phyloP scores from a whole-genome alignment of 2,797 vertebrate genomes.

The Helarctos malayanus region DNA sequence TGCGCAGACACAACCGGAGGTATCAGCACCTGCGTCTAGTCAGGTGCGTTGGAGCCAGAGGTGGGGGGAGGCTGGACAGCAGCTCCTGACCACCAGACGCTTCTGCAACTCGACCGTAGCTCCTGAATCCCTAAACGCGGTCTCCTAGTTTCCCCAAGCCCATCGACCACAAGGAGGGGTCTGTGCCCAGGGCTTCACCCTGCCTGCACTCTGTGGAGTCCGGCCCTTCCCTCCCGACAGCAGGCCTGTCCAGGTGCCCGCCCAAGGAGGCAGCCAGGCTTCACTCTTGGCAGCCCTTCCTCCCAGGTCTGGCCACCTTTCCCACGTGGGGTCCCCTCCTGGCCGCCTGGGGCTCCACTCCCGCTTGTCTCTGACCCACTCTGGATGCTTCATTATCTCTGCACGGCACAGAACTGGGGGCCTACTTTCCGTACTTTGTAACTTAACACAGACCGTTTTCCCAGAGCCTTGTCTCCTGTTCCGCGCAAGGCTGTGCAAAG shows the following conservation, averaged over 20 bases:
- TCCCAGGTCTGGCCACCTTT: background rate
- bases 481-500: background rate
- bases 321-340: no score
- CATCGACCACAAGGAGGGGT: background rate
- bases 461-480: background rate
- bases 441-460: background rate
- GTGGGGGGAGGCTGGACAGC: background rate
- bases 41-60: background rate
- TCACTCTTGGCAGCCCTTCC: background rate
- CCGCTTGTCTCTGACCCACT: background rate
- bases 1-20: background rate
- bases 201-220: background rate
- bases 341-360: background rate
- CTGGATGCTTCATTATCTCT: background rate
- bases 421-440: background rate
- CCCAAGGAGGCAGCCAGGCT: background rate
- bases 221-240: background rate
- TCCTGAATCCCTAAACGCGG: background rate
- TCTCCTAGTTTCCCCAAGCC: background rate
- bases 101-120: rapidly evolving
- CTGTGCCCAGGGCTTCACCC: background rate
- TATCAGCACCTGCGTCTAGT: rapidly evolving
- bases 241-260: background rate
- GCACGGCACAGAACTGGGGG: background rate
- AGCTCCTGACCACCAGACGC: background rate